Conservation (phyloP, 2,797 vertebrate genomes). For the Euphonia xanthogaster region DNA sequence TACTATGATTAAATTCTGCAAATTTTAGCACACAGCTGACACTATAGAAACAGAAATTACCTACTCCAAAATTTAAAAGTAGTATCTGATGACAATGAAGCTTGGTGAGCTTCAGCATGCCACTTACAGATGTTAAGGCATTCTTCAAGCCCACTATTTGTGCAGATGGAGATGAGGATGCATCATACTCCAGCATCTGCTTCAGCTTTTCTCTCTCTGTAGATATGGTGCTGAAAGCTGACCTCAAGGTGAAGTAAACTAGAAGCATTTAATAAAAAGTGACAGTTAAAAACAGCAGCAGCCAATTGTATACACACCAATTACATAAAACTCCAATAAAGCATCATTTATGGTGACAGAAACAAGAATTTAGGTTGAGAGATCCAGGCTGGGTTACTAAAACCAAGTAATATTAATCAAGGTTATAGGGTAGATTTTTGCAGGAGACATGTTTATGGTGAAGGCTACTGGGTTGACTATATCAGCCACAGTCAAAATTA, state of each 20-base stretch:
- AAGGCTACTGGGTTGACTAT: background rate
- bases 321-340: background rate
- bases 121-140: constrained; percentile 84
- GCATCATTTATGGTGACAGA: background rate
- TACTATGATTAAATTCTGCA: background rate
- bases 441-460: background rate
- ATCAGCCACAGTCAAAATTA: constrained; percentile 44
- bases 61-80: background rate
- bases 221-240: constrained; percentile 85
- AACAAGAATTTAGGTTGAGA: background rate
- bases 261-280: constrained; percentile 54
- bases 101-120: background rate
- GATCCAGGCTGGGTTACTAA: constrained; percentile 1
- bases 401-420: background rate
- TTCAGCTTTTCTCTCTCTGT: constrained; percentile 88
- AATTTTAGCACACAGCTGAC: background rate
- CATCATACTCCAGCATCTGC: constrained; percentile 86
- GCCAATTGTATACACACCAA: background rate
- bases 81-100: background rate
- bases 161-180: constrained; percentile 81
- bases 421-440: background rate
- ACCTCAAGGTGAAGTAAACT: constrained; percentile 92
- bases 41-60: background rate
- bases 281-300: constrained; percentile 8
- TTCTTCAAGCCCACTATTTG: constrained; percentile 92